Evolutionary conservation across 2,888 invertebrate species (phyloP).

Genomic region (Philopedon plagiatum): DNA sequence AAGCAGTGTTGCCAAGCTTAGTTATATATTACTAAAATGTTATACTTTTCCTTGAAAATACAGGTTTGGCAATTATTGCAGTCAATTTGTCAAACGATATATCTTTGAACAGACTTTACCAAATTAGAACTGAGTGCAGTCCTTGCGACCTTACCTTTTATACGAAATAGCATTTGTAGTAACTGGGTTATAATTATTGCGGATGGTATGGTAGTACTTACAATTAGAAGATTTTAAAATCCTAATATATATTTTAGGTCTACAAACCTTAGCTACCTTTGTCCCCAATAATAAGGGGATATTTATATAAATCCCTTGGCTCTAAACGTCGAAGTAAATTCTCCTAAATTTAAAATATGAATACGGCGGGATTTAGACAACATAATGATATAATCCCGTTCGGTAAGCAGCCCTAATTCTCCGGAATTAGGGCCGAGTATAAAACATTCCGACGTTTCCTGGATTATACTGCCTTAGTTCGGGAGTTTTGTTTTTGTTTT

Average conservation of each 20-base stretch:
- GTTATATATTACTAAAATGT: too few relatives aligned
- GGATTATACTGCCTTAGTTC: conserved; percentile 39
- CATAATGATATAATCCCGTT: conserved; percentile 50
- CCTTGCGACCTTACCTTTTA: too few relatives aligned
- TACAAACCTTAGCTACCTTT: not conserved
- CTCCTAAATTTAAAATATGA: conserved; percentile 50
- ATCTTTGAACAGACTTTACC: too few relatives aligned
- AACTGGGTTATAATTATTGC: too few relatives aligned
- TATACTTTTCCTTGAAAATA: too few relatives aligned
- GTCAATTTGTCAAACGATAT: too few relatives aligned
- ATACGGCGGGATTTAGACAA: conserved; percentile 42
- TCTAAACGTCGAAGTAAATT: conserved; percentile 47
- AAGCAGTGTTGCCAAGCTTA: too few relatives aligned
- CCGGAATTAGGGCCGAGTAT: conserved; percentile 47
- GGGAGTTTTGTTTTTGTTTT: conserved; percentile 2
- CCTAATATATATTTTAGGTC: not conserved
- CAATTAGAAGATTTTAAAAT: too few relatives aligned
- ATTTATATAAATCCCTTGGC: conserved; percentile 34
- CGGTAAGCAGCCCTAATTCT: conserved; percentile 50
- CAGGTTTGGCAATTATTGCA: too few relatives aligned
- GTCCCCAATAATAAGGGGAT: conserved; percentile 44
- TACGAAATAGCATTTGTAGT: too few relatives aligned
- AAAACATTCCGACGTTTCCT: conserved; percentile 42
- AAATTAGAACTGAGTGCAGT: too few relatives aligned
- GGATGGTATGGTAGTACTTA: too few relatives aligned